These are phyloP conservation scores for Phrynocephalus vlangalii DNA, from an alignment of 2,797 vertebrate genomes.

Conservation along the genomic window DNA sequence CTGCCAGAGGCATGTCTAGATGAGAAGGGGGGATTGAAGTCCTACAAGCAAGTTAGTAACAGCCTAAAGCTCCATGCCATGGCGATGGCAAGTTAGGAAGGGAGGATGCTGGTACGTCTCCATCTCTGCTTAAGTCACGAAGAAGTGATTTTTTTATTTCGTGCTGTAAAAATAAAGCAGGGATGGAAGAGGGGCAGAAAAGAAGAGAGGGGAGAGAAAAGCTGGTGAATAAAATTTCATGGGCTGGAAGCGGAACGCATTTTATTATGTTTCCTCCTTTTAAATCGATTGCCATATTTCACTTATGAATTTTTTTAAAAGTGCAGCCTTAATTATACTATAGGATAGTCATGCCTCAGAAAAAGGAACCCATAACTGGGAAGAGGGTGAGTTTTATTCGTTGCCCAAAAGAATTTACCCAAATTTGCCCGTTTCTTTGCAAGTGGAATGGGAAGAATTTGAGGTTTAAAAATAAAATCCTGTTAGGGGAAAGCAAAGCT, in stretches of 20 bases:
- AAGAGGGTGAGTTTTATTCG: neutral
- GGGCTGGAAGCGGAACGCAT: neutral
- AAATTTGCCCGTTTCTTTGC: neutral
- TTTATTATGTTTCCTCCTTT: neutral
- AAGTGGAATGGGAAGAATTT: neutral
- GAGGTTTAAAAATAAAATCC: neutral
- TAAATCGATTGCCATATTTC: neutral
- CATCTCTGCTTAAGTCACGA: slow-evolving; percentile 58
- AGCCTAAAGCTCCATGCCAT: neutral
- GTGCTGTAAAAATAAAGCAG: slow-evolving; percentile 74
- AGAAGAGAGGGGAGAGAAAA: neutral
- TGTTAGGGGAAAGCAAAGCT: neutral
- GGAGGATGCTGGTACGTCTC: slow-evolving; percentile 43
- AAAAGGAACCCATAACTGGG: neutral
- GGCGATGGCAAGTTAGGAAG: slow-evolving; percentile 38
- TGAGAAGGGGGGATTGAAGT: slow-evolving; percentile 18
- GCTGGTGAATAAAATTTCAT: slow-evolving; percentile 41
- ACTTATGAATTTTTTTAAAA: neutral
- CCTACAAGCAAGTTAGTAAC: neutral
- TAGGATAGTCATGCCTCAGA: no score
- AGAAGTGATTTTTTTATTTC: slow-evolving; percentile 59
- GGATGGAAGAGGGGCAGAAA: slow-evolving; percentile 34
- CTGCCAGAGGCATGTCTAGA: slow-evolving; percentile 37
- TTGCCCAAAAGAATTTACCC: neutral
- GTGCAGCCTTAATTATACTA: no score